phyloP scores from a whole-genome alignment of 2,113 vertebrate species.

The Pogona vitticeps region DNA sequence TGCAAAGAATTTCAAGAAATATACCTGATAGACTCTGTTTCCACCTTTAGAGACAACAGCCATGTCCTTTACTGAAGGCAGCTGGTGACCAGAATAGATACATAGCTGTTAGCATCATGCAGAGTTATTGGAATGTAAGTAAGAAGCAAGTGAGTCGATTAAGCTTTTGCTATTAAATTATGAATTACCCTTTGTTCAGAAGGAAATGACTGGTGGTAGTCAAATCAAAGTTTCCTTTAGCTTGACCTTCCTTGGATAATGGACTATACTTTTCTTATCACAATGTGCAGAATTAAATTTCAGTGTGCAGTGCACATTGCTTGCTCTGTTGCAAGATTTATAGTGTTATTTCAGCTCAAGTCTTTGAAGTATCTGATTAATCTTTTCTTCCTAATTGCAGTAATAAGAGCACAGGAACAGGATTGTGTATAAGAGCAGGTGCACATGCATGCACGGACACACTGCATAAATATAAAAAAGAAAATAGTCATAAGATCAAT shows the following conservation, averaged over 20 bases:
- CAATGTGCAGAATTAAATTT: background rate
- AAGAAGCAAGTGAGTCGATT: slow-evolving; percentile 39
- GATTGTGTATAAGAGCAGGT: slow-evolving; percentile 18
- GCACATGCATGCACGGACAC: slow-evolving; percentile 22
- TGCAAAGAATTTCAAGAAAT: background rate
- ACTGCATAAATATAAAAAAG: slow-evolving; percentile 31
- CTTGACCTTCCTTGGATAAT: slow-evolving; percentile 35
- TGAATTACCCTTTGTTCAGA: slow-evolving; percentile 48
- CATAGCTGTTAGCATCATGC: background rate
- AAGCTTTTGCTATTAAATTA: slow-evolving; percentile 28
- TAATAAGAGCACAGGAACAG: slow-evolving; percentile 18
- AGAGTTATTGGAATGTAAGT: background rate
- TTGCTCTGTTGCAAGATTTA: slow-evolving; percentile 23
- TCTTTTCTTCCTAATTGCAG: slow-evolving; percentile 46
- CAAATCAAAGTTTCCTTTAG: slow-evolving; percentile 26
- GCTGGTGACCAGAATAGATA: background rate
- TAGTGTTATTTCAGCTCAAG: slow-evolving; percentile 35
- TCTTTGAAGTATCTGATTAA: slow-evolving; percentile 53
- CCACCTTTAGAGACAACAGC: too few relatives aligned
- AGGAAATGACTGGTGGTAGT: slow-evolving; percentile 32
- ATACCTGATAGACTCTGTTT: background rate
- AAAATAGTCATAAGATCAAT: slow-evolving; percentile 45
- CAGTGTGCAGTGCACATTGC: slow-evolving; percentile 18
- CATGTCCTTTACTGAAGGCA: background rate
- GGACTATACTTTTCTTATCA: slow-evolving; percentile 9